phyloP scores from a whole-genome alignment of 2,888 invertebrate genomes.

The Cephus pygmeus region DNA sequence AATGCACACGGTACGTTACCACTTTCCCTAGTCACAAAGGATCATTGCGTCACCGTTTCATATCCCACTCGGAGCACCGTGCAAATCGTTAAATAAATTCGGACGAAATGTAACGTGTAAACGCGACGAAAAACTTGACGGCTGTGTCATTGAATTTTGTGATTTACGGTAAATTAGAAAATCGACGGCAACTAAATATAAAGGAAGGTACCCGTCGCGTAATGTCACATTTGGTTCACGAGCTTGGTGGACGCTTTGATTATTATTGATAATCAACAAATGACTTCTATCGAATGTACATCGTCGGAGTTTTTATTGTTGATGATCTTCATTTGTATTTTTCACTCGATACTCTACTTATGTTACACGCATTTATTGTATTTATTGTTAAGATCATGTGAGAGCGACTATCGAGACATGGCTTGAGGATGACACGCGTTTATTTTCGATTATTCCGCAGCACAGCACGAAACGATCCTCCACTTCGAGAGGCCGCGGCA shows the following conservation, averaged over 20 bases:
- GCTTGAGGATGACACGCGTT: slow-evolving; percentile 2
- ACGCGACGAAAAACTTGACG: neutral
- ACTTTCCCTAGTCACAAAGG: neutral
- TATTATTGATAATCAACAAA: neutral
- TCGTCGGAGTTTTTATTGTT: neutral
- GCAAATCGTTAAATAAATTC: neutral
- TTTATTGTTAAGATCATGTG: neutral
- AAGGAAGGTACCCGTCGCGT: slow-evolving; percentile 27
- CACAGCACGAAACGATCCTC: slow-evolving; percentile 38
- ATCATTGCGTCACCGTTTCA: neutral
- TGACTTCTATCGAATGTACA: neutral
- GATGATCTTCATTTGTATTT: neutral
- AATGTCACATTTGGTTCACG: slow-evolving; percentile 41
- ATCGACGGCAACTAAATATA: slow-evolving; percentile 41
- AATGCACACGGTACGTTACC: neutral
- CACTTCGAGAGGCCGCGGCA: slow-evolving; percentile 59
- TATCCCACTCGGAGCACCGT: neutral
- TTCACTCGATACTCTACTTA: neutral
- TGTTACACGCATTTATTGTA: neutral
- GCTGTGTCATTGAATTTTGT: neutral
- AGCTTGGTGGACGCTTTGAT: neutral
- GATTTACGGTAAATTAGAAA: slow-evolving; percentile 25
- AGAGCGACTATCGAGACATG: neutral
- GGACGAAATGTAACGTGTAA: neutral
- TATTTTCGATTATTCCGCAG: slow-evolving; percentile 1